phyloP scores from a whole-genome alignment of 2,113 vertebrate genomes.

The Thermophis baileyi region DNA sequence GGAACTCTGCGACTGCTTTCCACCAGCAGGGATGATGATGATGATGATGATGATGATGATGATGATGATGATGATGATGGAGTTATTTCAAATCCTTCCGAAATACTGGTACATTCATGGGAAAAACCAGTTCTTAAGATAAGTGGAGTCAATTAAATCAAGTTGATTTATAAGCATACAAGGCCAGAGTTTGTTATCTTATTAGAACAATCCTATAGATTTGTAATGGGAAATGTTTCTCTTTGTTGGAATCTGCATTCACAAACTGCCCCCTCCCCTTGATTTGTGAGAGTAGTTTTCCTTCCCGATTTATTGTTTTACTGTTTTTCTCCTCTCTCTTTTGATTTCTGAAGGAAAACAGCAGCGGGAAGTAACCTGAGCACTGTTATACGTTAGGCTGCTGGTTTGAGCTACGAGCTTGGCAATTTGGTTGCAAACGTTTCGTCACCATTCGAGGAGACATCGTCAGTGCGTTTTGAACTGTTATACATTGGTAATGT shows the following conservation, averaged over 20 bases:
- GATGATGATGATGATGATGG: background rate
- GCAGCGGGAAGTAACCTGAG: background rate
- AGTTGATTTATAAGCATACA: background rate
- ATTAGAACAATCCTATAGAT: background rate
- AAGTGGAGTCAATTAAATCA: background rate
- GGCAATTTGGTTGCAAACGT: no score
- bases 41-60: background rate
- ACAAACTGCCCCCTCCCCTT: background rate
- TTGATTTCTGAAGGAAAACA: background rate
- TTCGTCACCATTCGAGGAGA: no score
- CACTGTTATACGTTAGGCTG: background rate
- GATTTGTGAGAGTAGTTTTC: background rate
- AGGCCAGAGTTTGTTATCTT: background rate
- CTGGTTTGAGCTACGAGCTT: no score
- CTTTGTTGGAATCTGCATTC: background rate
- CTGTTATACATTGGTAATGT: no score
- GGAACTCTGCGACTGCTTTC: background rate
- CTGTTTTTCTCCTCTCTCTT: background rate
- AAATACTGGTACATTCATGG: background rate
- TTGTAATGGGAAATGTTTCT: background rate
- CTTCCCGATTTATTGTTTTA: background rate
- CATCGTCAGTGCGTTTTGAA: no score
- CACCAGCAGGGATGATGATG: background rate
- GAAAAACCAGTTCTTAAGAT: background rate
- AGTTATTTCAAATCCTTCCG: background rate